Evolutionary conservation across 2,113 vertebrate species (phyloP).

Genomic region (Nettapus auritus): DNA sequence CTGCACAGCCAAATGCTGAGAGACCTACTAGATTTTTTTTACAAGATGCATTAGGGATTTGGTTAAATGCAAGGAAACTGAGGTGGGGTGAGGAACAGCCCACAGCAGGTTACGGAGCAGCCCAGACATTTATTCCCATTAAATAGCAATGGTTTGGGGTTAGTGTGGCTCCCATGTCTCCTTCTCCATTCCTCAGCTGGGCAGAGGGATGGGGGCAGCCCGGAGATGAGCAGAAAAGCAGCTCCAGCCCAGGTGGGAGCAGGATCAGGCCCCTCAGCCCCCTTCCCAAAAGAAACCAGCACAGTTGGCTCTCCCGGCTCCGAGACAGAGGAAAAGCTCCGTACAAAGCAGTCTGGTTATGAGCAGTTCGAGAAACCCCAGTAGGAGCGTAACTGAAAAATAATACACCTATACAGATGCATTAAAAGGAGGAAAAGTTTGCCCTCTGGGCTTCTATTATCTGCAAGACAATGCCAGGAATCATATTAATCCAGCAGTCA

Average conservation of each 20-base stretch:
- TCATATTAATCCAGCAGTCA: background rate
- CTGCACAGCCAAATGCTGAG: fast-evolving
- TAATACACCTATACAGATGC: background rate
- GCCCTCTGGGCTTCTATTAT: slow-evolving; percentile 57
- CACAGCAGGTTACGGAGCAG: background rate
- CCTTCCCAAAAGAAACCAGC: background rate
- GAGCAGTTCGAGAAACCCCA: background rate
- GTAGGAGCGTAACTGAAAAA: background rate
- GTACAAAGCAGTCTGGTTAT: background rate
- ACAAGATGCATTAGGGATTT: background rate
- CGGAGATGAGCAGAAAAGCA: background rate
- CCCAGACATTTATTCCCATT: background rate
- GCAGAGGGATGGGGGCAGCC: background rate
- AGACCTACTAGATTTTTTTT: background rate
- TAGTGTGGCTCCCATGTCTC: background rate
- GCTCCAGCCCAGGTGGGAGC: background rate
- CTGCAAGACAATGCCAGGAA: background rate
- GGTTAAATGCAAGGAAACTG: background rate
- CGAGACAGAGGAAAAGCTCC: background rate
- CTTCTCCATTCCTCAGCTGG: background rate
- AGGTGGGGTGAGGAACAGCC: background rate
- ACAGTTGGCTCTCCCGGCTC: background rate
- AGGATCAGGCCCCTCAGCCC: background rate
- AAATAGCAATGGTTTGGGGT: background rate
- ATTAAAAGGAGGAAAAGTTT: slow-evolving; percentile 1